Percentiles rank a stretch among this genome's conserved stretches.
Conservation (phyloP, 2,888 invertebrate genomes). For the Nebria salina region DNA sequence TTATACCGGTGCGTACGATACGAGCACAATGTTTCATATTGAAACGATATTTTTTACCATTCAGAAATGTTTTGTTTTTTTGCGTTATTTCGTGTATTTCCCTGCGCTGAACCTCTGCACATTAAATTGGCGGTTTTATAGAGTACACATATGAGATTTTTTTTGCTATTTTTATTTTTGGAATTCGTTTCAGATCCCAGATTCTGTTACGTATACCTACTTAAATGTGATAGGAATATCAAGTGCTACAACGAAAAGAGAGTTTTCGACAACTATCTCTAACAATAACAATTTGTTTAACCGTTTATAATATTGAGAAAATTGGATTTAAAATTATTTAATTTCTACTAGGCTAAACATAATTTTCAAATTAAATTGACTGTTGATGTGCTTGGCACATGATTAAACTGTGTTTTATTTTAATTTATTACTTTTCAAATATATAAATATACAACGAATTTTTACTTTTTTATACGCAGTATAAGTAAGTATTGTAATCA, state of each 20-base stretch:
- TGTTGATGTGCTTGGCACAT: too few species aligned
- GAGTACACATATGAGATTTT: conserved; percentile 29
- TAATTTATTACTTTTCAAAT: too few species aligned
- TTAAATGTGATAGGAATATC: neutral
- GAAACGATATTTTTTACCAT: conserved; percentile 35
- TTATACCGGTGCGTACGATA: conserved; percentile 35
- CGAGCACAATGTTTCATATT: conserved; percentile 35
- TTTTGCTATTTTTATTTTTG: conserved; percentile 20
- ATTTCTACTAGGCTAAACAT: too few species aligned
- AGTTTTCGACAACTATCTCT: neutral
- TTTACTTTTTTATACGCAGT: too few species aligned
- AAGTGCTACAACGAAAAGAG: neutral
- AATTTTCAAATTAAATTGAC: too few species aligned
- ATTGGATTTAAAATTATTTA: too few species aligned
- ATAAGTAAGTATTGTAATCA: too few species aligned
- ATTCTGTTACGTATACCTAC: conserved; percentile 16
- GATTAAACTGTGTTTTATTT: too few species aligned
- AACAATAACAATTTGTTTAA: neutral
- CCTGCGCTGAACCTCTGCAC: conserved; percentile 32
- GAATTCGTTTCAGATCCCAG: conserved; percentile 25
- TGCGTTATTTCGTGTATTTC: conserved; percentile 27
- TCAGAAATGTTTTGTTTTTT: neutral
- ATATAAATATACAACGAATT: too few species aligned
- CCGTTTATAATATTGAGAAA: too few species aligned
- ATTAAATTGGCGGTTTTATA: conserved; percentile 45